Conservation (phyloP, 2,888 invertebrate species). For the Callosobruchus maculatus region DNA sequence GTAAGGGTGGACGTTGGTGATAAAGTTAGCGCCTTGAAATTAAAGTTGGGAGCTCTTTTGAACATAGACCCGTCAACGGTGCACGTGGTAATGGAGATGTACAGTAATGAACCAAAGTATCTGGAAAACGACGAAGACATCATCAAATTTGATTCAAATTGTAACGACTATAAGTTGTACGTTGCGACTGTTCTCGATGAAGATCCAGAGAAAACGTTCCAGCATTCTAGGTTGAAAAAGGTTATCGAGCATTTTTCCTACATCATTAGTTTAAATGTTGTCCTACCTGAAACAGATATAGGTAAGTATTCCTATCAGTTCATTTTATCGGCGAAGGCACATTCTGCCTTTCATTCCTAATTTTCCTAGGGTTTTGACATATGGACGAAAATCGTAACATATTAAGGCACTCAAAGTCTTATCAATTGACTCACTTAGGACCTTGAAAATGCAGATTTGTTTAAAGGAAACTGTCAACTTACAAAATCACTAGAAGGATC, state of each 20-base stretch:
- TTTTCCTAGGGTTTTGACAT: too few relatives aligned
- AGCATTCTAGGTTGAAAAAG: constrained; percentile 50
- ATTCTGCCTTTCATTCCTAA: too few relatives aligned
- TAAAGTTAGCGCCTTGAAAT: constrained; percentile 57
- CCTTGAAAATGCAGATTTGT: too few relatives aligned
- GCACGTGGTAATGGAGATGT: constrained; percentile 39
- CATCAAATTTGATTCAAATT: constrained; percentile 44
- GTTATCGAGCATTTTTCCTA: constrained; percentile 58
- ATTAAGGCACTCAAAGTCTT: too few relatives aligned
- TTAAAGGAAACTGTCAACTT: too few relatives aligned
- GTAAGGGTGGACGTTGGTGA: constrained; percentile 58
- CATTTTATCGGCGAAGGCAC: too few relatives aligned
- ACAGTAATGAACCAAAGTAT: constrained; percentile 41
- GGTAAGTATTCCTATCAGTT: constrained; percentile 42
- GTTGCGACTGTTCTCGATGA: constrained; percentile 49
- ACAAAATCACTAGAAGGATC: too few relatives aligned
- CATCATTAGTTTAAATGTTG: constrained; percentile 60
- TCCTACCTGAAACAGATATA: constrained; percentile 60
- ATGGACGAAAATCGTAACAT: too few relatives aligned
- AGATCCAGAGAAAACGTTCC: constrained; percentile 51
- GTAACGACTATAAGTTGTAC: constrained; percentile 50
- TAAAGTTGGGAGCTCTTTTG: constrained; percentile 53
- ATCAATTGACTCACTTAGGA: too few relatives aligned
- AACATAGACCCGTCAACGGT: constrained; percentile 47
- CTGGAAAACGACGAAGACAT: constrained; percentile 46